These are phyloP conservation scores for Diadumene lineata DNA, from an alignment of 92 coral and sea anemone species.

Conservation along the genomic window DNA sequence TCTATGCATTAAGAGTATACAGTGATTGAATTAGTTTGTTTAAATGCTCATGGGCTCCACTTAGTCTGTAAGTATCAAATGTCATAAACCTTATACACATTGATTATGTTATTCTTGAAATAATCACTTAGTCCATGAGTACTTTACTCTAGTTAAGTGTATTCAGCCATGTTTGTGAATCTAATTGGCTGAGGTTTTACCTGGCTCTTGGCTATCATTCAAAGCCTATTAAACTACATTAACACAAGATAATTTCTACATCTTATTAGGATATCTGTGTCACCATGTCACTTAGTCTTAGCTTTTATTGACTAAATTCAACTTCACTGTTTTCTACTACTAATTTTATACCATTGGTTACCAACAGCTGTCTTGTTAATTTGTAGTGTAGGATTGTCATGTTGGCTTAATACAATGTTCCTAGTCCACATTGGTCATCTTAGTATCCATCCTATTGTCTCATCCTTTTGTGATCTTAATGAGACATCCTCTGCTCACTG, in stretches of 20 bases:
- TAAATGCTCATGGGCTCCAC: slow-evolving; percentile 27
- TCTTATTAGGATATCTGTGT: slow-evolving; percentile 2
- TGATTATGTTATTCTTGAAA: slow-evolving; percentile 21
- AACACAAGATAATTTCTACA: slow-evolving; percentile 6
- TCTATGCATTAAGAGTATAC: too few species aligned
- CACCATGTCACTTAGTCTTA: neutral
- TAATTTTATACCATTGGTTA: too few species aligned
- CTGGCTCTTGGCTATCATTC: slow-evolving; percentile 19
- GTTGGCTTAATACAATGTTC: too few species aligned
- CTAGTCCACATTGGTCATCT: too few species aligned
- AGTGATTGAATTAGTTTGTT: slow-evolving; percentile 28
- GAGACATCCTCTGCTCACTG: slow-evolving; percentile 7
- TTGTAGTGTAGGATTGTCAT: too few species aligned
- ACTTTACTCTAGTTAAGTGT: slow-evolving; percentile 2
- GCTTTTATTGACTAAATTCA: neutral
- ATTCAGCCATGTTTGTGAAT: neutral
- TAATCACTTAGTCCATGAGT: slow-evolving; percentile 12
- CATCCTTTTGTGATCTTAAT: slow-evolving; percentile 22
- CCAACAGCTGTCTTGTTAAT: too few species aligned
- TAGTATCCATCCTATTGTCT: neutral
- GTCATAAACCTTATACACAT: slow-evolving; percentile 15
- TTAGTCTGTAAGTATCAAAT: slow-evolving; percentile 26
- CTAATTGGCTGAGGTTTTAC: slow-evolving; percentile 9
- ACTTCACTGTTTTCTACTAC: too few species aligned
- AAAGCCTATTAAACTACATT: slow-evolving; percentile 29